A percentile compares a stretch with the other conserved stretches of the same genome.
These are phyloP conservation scores for Gephyroberyx darwinii DNA, from an alignment of 2,797 vertebrate genomes.

Conservation along the genomic window DNA sequence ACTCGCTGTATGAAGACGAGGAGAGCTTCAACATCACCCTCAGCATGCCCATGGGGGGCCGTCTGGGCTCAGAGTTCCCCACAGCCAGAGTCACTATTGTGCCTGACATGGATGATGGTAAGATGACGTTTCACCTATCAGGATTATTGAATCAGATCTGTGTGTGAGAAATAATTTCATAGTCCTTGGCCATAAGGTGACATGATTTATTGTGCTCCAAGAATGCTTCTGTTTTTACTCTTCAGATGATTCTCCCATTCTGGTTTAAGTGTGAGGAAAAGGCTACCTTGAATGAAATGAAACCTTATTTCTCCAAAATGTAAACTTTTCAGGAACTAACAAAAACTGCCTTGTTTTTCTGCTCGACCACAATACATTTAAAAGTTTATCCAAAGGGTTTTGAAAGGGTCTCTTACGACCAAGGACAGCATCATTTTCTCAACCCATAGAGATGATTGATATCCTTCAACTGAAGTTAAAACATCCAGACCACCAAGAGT, in stretches of 20 bases:
- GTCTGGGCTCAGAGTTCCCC: slow-evolving; percentile 84
- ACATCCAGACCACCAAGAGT: too few species aligned
- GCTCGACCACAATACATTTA: too few species aligned
- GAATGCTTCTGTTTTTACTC: background rate
- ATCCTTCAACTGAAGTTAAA: too few species aligned
- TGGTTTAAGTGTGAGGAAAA: slow-evolving; percentile 25
- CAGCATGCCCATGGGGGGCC: slow-evolving; percentile 93
- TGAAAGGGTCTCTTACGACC: too few species aligned
- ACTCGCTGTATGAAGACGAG: slow-evolving; percentile 91
- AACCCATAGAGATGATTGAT: too few species aligned
- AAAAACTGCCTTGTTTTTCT: too few species aligned
- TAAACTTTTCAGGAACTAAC: too few species aligned
- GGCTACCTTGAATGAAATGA: too few species aligned
- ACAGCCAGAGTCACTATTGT: slow-evolving; percentile 85
- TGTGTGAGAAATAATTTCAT: background rate
- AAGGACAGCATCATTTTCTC: too few species aligned
- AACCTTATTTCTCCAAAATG: too few species aligned
- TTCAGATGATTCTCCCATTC: slow-evolving; percentile 9
- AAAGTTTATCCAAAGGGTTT: too few species aligned
- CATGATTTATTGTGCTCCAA: background rate
- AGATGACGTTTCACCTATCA: slow-evolving; percentile 64
- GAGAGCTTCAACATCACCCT: slow-evolving; percentile 91
- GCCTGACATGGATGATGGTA: slow-evolving; percentile 92
- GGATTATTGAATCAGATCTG: slow-evolving; percentile 30
- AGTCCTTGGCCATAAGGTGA: too few species aligned